Conservation (phyloP, 2,797 vertebrate genomes). For the Cryptoprocta ferox region DNA sequence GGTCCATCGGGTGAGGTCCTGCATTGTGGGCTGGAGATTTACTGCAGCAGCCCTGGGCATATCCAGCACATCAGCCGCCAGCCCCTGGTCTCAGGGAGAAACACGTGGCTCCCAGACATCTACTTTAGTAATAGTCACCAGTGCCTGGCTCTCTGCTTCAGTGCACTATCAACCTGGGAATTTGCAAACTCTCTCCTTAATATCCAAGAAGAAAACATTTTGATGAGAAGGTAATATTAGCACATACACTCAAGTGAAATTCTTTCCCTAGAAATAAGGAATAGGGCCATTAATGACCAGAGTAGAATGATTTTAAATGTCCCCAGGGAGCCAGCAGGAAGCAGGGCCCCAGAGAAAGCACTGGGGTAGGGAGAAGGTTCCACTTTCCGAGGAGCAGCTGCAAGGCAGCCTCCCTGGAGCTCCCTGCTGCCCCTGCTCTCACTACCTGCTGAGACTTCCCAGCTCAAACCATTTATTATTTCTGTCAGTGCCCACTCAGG, state of each 20-base stretch:
- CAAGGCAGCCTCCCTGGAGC: not conserved
- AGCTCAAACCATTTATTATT: fast-evolving
- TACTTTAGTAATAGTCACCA: not conserved
- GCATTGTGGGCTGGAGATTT: not conserved
- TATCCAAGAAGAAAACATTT: constrained; percentile 57
- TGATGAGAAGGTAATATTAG: constrained; percentile 49
- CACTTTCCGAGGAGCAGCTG: not conserved
- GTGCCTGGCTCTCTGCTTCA: not conserved
- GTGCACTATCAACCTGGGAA: not conserved
- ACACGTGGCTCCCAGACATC: not conserved
- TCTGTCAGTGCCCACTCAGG: not conserved
- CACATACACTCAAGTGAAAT: not conserved
- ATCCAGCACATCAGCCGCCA: not conserved
- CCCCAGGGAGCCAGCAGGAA: constrained; percentile 13
- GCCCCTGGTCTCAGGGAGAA: not conserved
- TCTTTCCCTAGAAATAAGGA: constrained; percentile 41
- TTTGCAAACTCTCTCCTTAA: constrained; percentile 6
- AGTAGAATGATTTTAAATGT: not conserved
- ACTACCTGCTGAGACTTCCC: not conserved
- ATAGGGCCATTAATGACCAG: not conserved
- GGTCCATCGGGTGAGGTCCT: not conserved
- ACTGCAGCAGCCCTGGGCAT: not conserved
- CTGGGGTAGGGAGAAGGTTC: not conserved
- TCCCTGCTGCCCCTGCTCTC: not conserved
- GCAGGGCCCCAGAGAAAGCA: not conserved